Evolutionary conservation across 2,888 invertebrate species (phyloP), one percentile per base, ranked within the genome.

Genomic region (Leptarthrus brevirostris): DNA sequence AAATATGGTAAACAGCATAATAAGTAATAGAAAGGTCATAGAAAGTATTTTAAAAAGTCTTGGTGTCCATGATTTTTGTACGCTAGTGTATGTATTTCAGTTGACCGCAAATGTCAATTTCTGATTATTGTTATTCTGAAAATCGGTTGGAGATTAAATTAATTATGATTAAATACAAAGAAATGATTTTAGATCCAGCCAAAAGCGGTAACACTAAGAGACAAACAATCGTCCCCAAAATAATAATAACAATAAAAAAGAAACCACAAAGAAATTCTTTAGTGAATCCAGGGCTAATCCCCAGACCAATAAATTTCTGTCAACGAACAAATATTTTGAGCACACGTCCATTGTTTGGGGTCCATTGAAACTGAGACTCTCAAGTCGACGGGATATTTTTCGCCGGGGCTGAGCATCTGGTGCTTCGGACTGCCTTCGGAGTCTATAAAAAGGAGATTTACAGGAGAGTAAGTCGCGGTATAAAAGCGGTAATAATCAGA

Each of bases 221-320:
- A n/a, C n/a, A n/a, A n/a, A n/a, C n/a, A n/a, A 0, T 30, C 40
- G 34, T 61, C 36, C 22, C 40, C 52, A 3, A 52, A 30, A 30
- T 30, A 30, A 52, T 40, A 34, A 40, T 40, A 61, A 61, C 18
- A 61, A 61, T 6, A 61, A 44, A 44, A 14, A 14, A 44, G 47
- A 40, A 74, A 61, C 71, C 18, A 30, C 16, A 36, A 24, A 47
- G 69, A 36, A 69, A 72, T 72, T 70, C 47, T 53, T 49, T 56
- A 73, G 61, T 4, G 64, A 40, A 54, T 52, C 66, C 49, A 34
- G 47, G 73, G 58, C 53, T 72, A 76, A 74, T 77, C 76, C 36
- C 76, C 76, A 78, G 78, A 78, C 78, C 76, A 78, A 78, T 78
- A 78, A 78, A 78, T 78, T 78, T 75, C 77, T 76, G 78, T 77